Evolutionary conservation across 2,888 invertebrate species (phyloP).

Genomic region (Euzetes globulus): DNA sequence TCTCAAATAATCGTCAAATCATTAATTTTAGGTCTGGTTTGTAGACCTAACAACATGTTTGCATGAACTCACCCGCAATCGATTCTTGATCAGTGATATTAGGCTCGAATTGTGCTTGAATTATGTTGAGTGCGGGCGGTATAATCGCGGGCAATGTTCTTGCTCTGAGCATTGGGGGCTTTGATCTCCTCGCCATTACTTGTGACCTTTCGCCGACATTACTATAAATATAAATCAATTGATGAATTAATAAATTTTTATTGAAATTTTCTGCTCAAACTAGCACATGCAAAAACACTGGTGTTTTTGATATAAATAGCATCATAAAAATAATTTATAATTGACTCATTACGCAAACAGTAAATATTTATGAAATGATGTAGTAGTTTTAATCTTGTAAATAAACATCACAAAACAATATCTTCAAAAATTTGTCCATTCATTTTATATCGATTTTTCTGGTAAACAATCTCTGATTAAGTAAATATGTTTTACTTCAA

Average conservation of each 20-base stretch:
- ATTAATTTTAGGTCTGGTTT: not conserved
- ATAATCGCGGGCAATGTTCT: slow-evolving; percentile 80
- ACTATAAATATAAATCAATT: not conserved
- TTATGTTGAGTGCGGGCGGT: slow-evolving; percentile 70
- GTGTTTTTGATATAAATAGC: too few species aligned
- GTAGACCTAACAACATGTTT: not conserved
- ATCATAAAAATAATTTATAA: not conserved
- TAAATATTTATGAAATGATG: not conserved
- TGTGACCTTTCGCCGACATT: not conserved
- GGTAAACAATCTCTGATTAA: too few species aligned
- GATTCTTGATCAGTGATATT: not conserved
- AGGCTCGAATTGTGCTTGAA: slow-evolving; percentile 68
- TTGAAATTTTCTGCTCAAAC: too few species aligned
- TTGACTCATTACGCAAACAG: too few species aligned
- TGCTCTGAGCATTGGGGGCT: slow-evolving; percentile 72
- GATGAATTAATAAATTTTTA: not conserved
- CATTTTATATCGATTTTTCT: too few species aligned
- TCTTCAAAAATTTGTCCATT: too few species aligned
- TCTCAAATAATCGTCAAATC: not conserved
- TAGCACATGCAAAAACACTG: too few species aligned
- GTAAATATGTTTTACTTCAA: too few species aligned
- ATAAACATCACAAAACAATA: too few species aligned
- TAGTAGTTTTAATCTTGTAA: too few species aligned
- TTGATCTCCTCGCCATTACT: slow-evolving; percentile 45
- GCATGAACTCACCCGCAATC: not conserved